Percentiles rank a stretch among this genome's conserved stretches.
phyloP scores from a whole-genome alignment of 2,113 vertebrate genomes.

The Poeciliopsis occidentalis region DNA sequence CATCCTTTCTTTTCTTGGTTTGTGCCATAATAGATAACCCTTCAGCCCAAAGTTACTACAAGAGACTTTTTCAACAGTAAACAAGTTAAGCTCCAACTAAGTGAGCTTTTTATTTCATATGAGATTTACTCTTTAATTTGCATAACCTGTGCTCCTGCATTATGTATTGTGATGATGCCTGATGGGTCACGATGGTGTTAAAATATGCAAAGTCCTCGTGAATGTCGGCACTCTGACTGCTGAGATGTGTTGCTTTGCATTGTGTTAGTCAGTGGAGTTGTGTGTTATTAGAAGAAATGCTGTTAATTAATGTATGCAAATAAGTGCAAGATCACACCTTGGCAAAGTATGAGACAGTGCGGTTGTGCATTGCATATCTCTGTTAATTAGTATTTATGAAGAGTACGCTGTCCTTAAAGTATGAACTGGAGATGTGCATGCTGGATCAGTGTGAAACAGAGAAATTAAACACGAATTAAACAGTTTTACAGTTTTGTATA shows the following conservation, averaged over 20 bases:
- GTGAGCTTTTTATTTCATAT: conserved; percentile 1
- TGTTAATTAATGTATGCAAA: conserved; percentile 75
- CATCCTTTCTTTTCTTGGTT: background rate
- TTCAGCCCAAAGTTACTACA: background rate
- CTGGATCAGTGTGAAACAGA: conserved; percentile 14
- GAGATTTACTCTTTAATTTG: background rate
- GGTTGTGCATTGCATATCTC: conserved; percentile 33
- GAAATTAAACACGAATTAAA: background rate
- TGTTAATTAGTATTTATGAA: conserved; percentile 51
- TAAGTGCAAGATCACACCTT: conserved; percentile 70
- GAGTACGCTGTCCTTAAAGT: conserved; percentile 36
- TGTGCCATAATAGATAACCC: background rate
- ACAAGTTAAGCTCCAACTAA: conserved; percentile 1
- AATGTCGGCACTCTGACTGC: conserved; percentile 27
- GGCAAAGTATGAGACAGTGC: conserved; percentile 44
- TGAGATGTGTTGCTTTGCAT: conserved; percentile 37
- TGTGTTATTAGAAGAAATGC: conserved; percentile 53
- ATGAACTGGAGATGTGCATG: conserved; percentile 39
- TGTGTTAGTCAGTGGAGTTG: conserved; percentile 42
- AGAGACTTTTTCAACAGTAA: background rate
- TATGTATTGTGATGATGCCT: conserved; percentile 27
- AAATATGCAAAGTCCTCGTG: conserved; percentile 49
- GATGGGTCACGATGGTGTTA: conserved; percentile 41
- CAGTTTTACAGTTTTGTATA: background rate
- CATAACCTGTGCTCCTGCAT: conserved; percentile 16